These are phyloP conservation scores for Mus pahari DNA, from an alignment of 2,113 vertebrate genomes.

Conservation along the genomic window DNA sequence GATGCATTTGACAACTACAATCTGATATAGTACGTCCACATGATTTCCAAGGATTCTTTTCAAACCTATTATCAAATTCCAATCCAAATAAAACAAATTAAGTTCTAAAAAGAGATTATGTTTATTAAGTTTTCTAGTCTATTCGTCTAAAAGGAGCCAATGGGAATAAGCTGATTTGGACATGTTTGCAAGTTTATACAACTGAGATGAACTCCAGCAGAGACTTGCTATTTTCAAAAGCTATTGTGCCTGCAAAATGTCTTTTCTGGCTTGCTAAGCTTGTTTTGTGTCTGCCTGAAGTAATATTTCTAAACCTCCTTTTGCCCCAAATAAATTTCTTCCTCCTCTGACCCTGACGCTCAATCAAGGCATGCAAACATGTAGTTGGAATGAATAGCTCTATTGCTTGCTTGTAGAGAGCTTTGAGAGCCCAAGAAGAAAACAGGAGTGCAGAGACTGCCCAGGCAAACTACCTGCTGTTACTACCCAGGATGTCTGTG, in stretches of 20 bases:
- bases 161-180: background rate
- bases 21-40: background rate
- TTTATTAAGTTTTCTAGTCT: constrained; percentile 26
- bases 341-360: background rate
- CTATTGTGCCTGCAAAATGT: constrained; percentile 48
- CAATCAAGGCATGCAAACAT: constrained; percentile 32
- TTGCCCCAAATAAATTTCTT: background rate
- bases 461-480: background rate
- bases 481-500: background rate
- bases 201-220: constrained; percentile 10
- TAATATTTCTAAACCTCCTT: constrained; percentile 1
- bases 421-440: background rate
- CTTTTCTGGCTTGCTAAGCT: constrained; percentile 59
- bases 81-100: constrained; percentile 52
- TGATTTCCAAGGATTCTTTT: background rate
- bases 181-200: constrained; percentile 28
- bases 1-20: background rate
- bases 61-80: constrained; percentile 14
- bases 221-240: constrained; percentile 46
- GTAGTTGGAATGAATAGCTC: constrained; percentile 32
- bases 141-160: background rate
- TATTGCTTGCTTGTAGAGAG: background rate
- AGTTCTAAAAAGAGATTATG: background rate
- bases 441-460: background rate
- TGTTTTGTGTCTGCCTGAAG: background rate